phyloP scores from a whole-genome alignment of 2,888 invertebrate genomes.

The Tipula helvola region DNA sequence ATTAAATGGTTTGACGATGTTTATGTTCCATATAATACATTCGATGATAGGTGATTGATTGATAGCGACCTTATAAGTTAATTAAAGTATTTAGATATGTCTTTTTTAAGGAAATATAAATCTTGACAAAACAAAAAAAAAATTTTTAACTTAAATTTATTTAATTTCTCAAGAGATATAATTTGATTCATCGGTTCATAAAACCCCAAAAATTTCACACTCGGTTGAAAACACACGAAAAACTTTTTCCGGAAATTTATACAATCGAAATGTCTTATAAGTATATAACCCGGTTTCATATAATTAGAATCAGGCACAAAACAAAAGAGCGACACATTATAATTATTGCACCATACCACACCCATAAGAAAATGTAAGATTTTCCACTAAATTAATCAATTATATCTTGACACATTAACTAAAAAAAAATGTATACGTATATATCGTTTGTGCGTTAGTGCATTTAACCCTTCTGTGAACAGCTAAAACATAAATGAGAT shows the following conservation, averaged over 20 bases:
- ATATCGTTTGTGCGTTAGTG: not conserved
- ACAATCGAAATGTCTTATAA: not conserved
- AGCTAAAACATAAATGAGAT: not conserved
- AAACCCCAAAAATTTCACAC: not conserved
- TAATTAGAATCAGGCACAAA: not conserved
- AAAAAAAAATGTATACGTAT: not conserved
- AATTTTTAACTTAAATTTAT: not conserved
- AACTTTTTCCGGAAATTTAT: not conserved
- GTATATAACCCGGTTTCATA: not conserved
- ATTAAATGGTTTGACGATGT: not conserved
- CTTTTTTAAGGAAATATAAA: not conserved
- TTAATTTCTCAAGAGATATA: not conserved
- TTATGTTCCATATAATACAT: not conserved
- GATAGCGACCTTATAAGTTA: conserved; percentile 4
- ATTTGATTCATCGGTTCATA: not conserved
- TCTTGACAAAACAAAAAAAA: not conserved
- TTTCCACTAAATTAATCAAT: conserved; percentile 4
- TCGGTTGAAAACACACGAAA: not conserved
- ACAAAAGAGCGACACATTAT: not conserved
- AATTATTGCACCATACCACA: not conserved
- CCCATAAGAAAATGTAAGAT: not conserved
- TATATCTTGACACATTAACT: not conserved
- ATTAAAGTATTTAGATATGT: not conserved
- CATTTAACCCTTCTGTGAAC: not conserved
- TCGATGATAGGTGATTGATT: not conserved